Percentiles rank a stretch among this genome's conserved stretches.
Evolutionary conservation across 2,797 vertebrate species (phyloP).

Genomic region (Psittacula derbiana): DNA sequence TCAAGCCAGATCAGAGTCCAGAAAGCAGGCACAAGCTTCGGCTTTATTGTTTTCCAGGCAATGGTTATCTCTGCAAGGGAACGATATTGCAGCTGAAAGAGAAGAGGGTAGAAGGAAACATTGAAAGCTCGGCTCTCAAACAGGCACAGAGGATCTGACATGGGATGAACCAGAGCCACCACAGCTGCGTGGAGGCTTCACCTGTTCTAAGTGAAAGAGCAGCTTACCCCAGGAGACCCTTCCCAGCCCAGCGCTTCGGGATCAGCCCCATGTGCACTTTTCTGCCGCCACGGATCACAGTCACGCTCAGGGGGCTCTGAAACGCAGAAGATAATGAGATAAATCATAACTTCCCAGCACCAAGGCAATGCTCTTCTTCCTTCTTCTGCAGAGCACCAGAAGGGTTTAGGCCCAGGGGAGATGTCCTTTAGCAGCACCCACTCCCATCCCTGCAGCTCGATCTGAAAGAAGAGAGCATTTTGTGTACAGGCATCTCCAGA

Average conservation of each 20-base stretch:
- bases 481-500: not conserved
- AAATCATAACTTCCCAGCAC: not conserved
- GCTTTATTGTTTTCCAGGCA: not conserved
- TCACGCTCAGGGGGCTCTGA: constrained; percentile 87
- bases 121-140: not conserved
- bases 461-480: not conserved
- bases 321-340: not conserved
- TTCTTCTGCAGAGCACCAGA: not conserved
- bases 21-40: constrained; percentile 15
- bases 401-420: not conserved
- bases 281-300: constrained; percentile 83
- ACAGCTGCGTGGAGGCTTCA: not conserved
- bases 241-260: constrained; percentile 90
- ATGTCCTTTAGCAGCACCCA: not conserved
- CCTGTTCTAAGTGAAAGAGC: fast-evolving
- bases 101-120: not conserved
- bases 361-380: not conserved
- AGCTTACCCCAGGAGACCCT: constrained; percentile 90
- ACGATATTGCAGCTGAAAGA: constrained; percentile 78
- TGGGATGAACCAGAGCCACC: not conserved
- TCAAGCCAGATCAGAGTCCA: constrained; percentile 2
- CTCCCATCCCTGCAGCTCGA: not conserved
- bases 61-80: constrained; percentile 76
- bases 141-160: not conserved
- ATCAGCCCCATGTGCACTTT: constrained; percentile 84